Evolutionary conservation across 2,888 invertebrate genomes (phyloP).

Genomic region (Dione vanillae): DNA sequence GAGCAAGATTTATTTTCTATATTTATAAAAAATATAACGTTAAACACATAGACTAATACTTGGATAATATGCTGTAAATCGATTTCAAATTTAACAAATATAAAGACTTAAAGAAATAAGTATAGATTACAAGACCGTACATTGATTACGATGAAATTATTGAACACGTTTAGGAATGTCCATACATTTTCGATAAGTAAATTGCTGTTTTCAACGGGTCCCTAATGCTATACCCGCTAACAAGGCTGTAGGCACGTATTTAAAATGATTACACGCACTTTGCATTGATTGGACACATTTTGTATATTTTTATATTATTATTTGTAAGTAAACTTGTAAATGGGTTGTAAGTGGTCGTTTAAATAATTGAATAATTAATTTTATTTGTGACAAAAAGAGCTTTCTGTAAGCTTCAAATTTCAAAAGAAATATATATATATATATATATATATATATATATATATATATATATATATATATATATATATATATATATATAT

Average conservation of each 20-base stretch:
- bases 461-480: no score
- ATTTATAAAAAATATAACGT: no score
- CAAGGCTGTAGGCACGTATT: constrained; percentile 61
- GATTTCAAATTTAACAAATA: background rate
- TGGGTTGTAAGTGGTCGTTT: constrained; percentile 31
- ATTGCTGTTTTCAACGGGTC: constrained; percentile 67
- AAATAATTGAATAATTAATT: constrained; percentile 23
- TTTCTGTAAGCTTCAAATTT: background rate
- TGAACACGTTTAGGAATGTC: constrained; percentile 37
- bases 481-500: no score
- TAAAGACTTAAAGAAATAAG: constrained; percentile 9
- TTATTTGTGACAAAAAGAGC: background rate
- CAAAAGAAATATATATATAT: no score
- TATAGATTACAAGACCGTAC: background rate
- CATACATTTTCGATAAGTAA: constrained; percentile 51
- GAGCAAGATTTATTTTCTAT: no score
- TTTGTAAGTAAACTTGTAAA: constrained; percentile 56
- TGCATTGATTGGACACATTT: constrained; percentile 75
- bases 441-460: no score
- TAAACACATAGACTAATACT: background rate
- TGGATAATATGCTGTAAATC: background rate
- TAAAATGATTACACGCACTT: constrained; percentile 76
- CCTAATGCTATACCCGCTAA: constrained; percentile 27
- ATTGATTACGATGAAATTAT: constrained; percentile 26
- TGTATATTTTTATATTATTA: constrained; percentile 69